Percentiles rank a stretch among this genome's conserved stretches.
phyloP scores from a whole-genome alignment of 1,140 invertebrate species.

The Rhopalosiphum padi region DNA sequence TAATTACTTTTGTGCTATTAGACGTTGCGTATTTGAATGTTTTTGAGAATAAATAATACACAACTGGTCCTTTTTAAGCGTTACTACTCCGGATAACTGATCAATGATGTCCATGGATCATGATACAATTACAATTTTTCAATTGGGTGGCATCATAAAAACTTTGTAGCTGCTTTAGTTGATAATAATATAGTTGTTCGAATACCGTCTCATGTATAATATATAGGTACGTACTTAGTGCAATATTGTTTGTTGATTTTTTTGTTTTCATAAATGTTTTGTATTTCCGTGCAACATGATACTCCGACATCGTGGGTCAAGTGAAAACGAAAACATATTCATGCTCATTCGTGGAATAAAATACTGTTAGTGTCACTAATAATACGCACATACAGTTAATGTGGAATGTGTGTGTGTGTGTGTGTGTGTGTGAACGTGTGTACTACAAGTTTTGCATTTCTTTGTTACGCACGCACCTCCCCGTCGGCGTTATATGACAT shows the following conservation, averaged over 20 bases:
- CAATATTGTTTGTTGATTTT: not conserved
- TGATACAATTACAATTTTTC: not conserved
- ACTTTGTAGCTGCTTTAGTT: not conserved
- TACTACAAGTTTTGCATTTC: not conserved
- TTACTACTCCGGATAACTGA: not conserved
- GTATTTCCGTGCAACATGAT: not conserved
- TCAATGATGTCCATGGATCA: not conserved
- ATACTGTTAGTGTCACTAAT: not conserved
- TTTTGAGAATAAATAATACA: not conserved
- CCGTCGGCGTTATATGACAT: not conserved
- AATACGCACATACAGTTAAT: not conserved
- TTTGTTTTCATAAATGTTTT: not conserved
- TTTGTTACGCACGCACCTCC: not conserved
- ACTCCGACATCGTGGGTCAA: not conserved
- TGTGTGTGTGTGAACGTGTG: too few relatives aligned
- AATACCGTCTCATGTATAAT: not conserved
- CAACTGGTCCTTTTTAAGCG: not conserved
- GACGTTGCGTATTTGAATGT: not conserved
- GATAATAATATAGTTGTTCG: too few relatives aligned
- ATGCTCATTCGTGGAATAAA: not conserved
- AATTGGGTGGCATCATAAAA: not conserved
- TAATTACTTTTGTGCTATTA: not conserved
- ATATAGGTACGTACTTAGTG: too few relatives aligned
- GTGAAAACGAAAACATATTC: not conserved
- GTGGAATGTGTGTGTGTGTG: too few relatives aligned